These are phyloP conservation scores for Branchipolynoe longqiensis DNA, from an alignment of 2,888 invertebrate species.

Conservation along the genomic window DNA sequence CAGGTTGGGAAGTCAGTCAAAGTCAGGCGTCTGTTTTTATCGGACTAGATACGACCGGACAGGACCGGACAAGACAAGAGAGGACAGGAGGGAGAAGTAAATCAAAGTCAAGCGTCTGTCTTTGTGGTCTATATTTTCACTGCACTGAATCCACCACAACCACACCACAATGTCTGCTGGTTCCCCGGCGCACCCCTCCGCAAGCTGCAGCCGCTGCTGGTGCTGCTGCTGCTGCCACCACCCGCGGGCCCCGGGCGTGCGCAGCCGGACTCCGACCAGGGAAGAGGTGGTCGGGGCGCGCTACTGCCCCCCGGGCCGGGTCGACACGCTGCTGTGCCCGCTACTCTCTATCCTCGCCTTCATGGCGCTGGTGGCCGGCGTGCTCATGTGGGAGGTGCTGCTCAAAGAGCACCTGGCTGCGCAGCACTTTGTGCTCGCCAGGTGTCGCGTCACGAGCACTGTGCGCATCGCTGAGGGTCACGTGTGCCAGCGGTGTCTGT, in stretches of 20 bases:
- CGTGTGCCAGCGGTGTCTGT: slow-evolving; percentile 37
- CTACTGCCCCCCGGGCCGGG: not conserved
- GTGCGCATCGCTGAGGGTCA: slow-evolving; percentile 37
- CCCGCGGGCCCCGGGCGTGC: not conserved
- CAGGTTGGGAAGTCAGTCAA: too few relatives aligned
- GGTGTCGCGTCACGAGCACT: slow-evolving; percentile 38
- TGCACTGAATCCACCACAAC: too few relatives aligned
- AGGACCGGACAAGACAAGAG: too few relatives aligned
- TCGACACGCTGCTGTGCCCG: slow-evolving; percentile 39
- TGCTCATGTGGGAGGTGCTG: slow-evolving; percentile 48
- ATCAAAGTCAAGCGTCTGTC: too few relatives aligned
- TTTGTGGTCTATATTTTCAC: too few relatives aligned
- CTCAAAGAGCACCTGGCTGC: slow-evolving; percentile 46
- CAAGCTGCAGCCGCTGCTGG: not conserved
- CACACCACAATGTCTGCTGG: too few relatives aligned
- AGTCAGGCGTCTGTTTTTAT: too few relatives aligned
- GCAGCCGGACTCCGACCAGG: slow-evolving; percentile 18
- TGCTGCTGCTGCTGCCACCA: slow-evolving; percentile 7
- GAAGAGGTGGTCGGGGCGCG: slow-evolving; percentile 17
- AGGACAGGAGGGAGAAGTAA: too few relatives aligned
- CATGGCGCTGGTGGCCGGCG: slow-evolving; percentile 38
- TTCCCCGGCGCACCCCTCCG: too few relatives aligned
- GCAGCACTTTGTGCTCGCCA: slow-evolving; percentile 1
- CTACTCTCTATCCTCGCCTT: slow-evolving; percentile 48
- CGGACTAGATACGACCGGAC: too few relatives aligned